Base-by-base conservation (phyloP, 2,797 vertebrate species). In the Chlorospingus semifuscus region DNA sequence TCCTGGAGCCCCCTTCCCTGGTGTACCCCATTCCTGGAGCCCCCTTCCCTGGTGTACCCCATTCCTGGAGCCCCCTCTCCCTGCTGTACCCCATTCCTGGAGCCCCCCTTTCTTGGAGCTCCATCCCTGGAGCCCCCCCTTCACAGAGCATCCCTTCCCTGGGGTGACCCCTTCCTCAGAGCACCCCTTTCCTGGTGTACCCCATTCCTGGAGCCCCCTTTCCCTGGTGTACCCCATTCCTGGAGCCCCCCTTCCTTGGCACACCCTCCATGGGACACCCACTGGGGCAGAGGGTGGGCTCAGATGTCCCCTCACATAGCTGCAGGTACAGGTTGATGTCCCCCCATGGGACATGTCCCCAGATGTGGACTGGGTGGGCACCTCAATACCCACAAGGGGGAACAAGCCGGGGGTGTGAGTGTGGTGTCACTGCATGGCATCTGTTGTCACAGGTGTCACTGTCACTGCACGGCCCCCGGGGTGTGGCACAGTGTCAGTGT, bases 241-340 rank as follows among this genome's bases (percentile, higher is more conserved):
- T 20, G 42, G 42, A 42, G 42, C 17, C 41, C 41, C 41, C 42
- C 22, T 12, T 22, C 71, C 39, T 8, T 36, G 12, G 27, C 1
- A 2, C 46, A 17, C 34, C 42, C 42, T 12, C 19, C 61, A 2
- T 2, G 3, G 29, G 49, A n/a, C 56, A 39, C 32, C 37, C 15
- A 0, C 19, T 1, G 13, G 49, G 37, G 5, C 4, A 7, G 9
- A 4, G 12, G 15, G 12, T 20, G 24, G 8, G 4, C 3, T 7
- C 37, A 24, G 60, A 4, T 24, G 22, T 47, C 16, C 30, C 29
- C 36, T 16, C 36, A 2, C 0, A 11, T 21, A 60, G 21, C 64
- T 30, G 19, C 39, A n/a, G 84, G 42, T 55, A 63, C 53, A 50
- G 10, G 24, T 39, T 16, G 56, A 46, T 6, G 8, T 49, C 41